Evolutionary conservation across 2,113 vertebrate genomes (phyloP).

Genomic region (Trematocara nigrifrons): DNA sequence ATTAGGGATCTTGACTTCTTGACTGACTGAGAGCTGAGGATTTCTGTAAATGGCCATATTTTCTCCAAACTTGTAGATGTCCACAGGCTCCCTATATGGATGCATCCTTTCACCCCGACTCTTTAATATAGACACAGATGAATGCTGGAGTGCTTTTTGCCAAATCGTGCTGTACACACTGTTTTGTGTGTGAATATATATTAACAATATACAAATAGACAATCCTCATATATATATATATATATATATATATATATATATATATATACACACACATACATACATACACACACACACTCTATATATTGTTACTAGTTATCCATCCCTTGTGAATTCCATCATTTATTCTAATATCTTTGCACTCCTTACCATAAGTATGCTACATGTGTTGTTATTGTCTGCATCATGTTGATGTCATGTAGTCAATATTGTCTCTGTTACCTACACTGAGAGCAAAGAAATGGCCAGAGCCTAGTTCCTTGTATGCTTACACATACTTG

Average conservation of each 20-base stretch:
- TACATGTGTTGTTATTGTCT: not conserved
- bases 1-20: not conserved
- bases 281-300: not conserved
- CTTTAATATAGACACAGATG: not conserved
- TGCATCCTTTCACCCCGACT: not conserved
- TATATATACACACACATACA: too few relatives aligned
- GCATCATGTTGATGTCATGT: not conserved
- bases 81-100: not conserved
- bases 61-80: not conserved
- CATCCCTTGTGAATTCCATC: fast-evolving
- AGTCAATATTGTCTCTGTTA: not conserved
- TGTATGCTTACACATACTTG: not conserved
- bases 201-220: not conserved
- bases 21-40: not conserved
- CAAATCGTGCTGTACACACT: not conserved
- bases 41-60: not conserved
- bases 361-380: not conserved
- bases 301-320: not conserved
- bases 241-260: not conserved
- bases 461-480: not conserved
- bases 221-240: not conserved
- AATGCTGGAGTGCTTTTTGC: not conserved
- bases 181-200: not conserved
- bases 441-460: not conserved
- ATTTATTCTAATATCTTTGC: not conserved